These are phyloP conservation scores for Noctuana brunneofusca DNA, from an alignment of 2,888 invertebrate species.

Conservation along the genomic window DNA sequence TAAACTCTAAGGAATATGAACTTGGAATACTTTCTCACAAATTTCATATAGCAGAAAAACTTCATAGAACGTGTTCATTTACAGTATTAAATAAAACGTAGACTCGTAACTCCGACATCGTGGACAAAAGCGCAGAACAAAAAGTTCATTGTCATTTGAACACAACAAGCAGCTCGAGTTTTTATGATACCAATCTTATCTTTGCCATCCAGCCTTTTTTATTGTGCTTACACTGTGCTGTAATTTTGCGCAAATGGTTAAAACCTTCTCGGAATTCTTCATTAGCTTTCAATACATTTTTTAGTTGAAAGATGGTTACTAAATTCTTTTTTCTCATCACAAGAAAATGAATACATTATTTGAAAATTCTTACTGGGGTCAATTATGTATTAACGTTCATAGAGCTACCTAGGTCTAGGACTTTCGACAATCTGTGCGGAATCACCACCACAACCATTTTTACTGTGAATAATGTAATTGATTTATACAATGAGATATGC, in stretches of 20 bases:
- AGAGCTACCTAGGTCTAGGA: too few species aligned
- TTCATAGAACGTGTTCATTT: constrained; percentile 16
- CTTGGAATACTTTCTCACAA: constrained; percentile 13
- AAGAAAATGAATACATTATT: background rate
- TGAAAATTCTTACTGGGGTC: background rate
- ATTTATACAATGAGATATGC: too few species aligned
- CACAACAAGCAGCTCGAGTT: constrained; percentile 30
- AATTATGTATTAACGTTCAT: background rate
- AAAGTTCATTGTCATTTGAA: constrained; percentile 32
- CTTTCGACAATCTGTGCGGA: too few species aligned
- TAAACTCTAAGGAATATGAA: background rate
- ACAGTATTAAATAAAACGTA: constrained; percentile 13
- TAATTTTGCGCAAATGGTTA: constrained; percentile 31
- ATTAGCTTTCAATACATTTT: constrained; percentile 17
- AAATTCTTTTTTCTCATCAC: background rate
- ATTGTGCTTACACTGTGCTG: constrained; percentile 25
- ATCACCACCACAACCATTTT: too few species aligned
- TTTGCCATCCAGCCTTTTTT: constrained; percentile 25
- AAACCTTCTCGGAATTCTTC: constrained; percentile 22
- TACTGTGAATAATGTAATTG: too few species aligned
- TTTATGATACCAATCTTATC: constrained; percentile 33
- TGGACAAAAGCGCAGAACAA: constrained; percentile 21
- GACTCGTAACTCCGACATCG: constrained; percentile 20
- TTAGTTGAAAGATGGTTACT: background rate
- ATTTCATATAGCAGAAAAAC: constrained; percentile 3